These are phyloP conservation scores for Spatulosminthurus flaviceps DNA, from an alignment of 2,888 invertebrate genomes.

Conservation along the genomic window DNA sequence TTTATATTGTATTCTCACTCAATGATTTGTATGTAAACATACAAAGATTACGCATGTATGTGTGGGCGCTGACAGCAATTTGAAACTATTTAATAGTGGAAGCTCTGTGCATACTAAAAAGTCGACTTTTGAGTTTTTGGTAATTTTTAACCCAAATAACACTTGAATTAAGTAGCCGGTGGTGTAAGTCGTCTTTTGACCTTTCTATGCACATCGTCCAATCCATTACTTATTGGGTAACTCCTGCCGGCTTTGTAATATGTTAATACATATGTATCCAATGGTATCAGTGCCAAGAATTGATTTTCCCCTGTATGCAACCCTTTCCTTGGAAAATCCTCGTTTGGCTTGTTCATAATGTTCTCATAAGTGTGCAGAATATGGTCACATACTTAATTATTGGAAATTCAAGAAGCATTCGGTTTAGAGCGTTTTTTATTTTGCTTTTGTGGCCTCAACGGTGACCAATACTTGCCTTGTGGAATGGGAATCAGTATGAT, in stretches of 20 bases:
- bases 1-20: not conserved
- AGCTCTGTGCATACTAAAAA: not conserved
- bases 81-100: not conserved
- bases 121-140: slow-evolving; percentile 16
- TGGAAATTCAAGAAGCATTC: no score
- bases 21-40: slow-evolving; percentile 30
- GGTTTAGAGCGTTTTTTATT: no score
- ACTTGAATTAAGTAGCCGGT: not conserved
- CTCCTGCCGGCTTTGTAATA: not conserved
- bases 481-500: not conserved
- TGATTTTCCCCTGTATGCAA: not conserved
- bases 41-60: not conserved
- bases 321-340: not conserved
- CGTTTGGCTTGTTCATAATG: no score
- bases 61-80: slow-evolving; percentile 30
- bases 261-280: no score
- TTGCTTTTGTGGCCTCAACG: no score
- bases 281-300: not conserved
- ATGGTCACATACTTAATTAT: no score
- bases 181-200: slow-evolving; percentile 23
- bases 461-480: no score
- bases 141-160: slow-evolving; percentile 41
- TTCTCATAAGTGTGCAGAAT: no score
- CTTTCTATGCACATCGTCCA: not conserved
- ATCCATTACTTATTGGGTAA: slow-evolving; percentile 12